Evolutionary conservation across 2,113 vertebrate species (phyloP), one percentile per base, ranked within the genome.

Genomic region (Rhabdomys dilectus): DNA sequence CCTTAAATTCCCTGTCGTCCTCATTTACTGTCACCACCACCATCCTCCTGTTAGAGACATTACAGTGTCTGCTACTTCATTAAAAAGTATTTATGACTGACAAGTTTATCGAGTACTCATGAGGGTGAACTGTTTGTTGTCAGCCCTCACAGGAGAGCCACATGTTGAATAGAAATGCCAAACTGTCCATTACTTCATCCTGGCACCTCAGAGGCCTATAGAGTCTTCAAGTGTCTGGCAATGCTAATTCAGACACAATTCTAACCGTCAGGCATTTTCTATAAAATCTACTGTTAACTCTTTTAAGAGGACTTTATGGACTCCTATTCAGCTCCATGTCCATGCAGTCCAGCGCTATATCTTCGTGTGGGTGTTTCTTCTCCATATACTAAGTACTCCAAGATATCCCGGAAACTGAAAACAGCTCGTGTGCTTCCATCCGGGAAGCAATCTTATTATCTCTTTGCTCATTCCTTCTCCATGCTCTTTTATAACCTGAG

Each of bases 151-250:
- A 80, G 22, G 17, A 64, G 70, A 76, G 42, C 42, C n/a, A 72
- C 29, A 34, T 76, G 75, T 87, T n/a, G 64, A 24, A 45, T 19
- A 81, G 29, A 53, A 95, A 93, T 68, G 66, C 16, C 53, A 94
- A 56, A n/a, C 51, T 80, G 31, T 17, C 80, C 66, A 81, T 39
- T 45, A 89, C 51, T 87, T 96, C 76, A 66, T 94, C 58, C 85
- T 0, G 13, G 64, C 15, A 91, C 42, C 88, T 88, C 51, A 53
- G 88, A 64, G 64, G 36, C 34, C 39, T 92, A 26, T 66, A 21
- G 3, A 80, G 16, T 53, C 64, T 86, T 87, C 72, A 58, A 24
- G 11, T 75, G 60, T 92, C 56, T 82, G 62, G 42, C 17, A 13
- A 21, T 90, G 48, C 70, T 70, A 5, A 9, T 94, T 48, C 82